Base-by-base conservation (phyloP, 2,888 invertebrate genomes). In the Lithophane leautieri region DNA sequence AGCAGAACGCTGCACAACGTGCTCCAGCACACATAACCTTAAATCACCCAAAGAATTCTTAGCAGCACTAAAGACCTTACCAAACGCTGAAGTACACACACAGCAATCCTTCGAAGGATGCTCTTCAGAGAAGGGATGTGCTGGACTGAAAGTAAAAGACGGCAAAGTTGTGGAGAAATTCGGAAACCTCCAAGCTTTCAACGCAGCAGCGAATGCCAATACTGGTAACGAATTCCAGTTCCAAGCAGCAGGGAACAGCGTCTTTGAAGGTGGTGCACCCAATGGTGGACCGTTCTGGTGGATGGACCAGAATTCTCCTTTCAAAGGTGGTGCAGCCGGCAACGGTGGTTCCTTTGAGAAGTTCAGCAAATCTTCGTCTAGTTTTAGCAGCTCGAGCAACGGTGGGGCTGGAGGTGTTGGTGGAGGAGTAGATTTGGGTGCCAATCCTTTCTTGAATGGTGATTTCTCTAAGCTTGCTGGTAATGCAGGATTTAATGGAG, bases 301-400 rank as follows among this genome's bases (percentile, higher is more conserved):
- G 97, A 97, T 97, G 95, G 95, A 95, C 78, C 93, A 97, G 44
- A 93, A 97, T 83, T 97, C 97, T 0, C 97, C 97, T 0, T 97
- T 97, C 90, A 97, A 97, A 86, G 94, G 93, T 11, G 40, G 74
- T 4, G 83, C 94, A 1, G 84, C 94, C 1, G 92, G 87, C 4
- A 91, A 82, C 3, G 92, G 92, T 40, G 93, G 91, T 0, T 92
- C 89, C 70, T 94, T 92, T 12, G 93, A 94, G 74, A 96, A 95
- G 73, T 94, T 92, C 89, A 95, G 93, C 88, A 93, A 96, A 73
- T 84, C 88, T 3, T 89, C 90, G 0, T 92, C 92, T 0, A 94
- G 93, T 72, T 92, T 94, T 6, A 91, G 93, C 28, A 94, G 89
- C 9, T 88, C 93, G 0, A 89, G 86, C 0, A 82, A 84, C 73